These are phyloP conservation scores for Torymus texanus DNA, from an alignment of 2,888 invertebrate genomes.

Conservation along the genomic window DNA sequence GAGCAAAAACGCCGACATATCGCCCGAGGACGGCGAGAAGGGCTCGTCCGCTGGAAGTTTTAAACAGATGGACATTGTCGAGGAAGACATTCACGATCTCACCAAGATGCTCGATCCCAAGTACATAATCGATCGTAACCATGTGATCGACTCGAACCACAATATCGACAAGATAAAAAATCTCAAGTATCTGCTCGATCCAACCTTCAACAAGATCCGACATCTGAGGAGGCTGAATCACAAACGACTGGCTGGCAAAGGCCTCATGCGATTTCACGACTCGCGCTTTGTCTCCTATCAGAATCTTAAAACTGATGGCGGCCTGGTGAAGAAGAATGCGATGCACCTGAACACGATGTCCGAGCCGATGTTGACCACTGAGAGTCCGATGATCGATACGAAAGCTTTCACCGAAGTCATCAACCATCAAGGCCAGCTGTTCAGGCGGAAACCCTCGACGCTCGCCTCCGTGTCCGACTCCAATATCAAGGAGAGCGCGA, in stretches of 20 bases:
- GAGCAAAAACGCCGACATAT: constrained; percentile 65
- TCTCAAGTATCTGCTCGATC: constrained; percentile 70
- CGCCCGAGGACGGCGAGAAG: constrained; percentile 63
- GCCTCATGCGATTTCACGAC: constrained; percentile 62
- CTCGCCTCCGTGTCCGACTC: constrained; percentile 71
- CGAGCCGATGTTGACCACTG: constrained; percentile 67
- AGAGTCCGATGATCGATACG: constrained; percentile 56
- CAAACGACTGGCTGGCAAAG: constrained; percentile 62
- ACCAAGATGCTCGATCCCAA: constrained; percentile 71
- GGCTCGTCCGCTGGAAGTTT: constrained; percentile 60
- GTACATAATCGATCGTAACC: constrained; percentile 69
- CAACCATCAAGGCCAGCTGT: constrained; percentile 53
- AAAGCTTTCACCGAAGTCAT: constrained; percentile 57
- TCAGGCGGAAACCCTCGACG: constrained; percentile 62
- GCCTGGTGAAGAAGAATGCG: constrained; percentile 5
- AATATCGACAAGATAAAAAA: constrained; percentile 71
- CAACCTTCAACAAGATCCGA: constrained; percentile 71
- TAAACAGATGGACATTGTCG: constrained; percentile 64
- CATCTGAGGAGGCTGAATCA: constrained; percentile 68
- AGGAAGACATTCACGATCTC: constrained; percentile 70
- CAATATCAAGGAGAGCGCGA: constrained; percentile 64
- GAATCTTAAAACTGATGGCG: constrained; percentile 66
- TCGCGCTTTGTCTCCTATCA: constrained; percentile 71
- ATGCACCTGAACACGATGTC: constrained; percentile 68
- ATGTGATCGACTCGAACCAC: constrained; percentile 71